Evolutionary conservation across 2,888 invertebrate species (phyloP).

Genomic region (Ditula angustiorana): DNA sequence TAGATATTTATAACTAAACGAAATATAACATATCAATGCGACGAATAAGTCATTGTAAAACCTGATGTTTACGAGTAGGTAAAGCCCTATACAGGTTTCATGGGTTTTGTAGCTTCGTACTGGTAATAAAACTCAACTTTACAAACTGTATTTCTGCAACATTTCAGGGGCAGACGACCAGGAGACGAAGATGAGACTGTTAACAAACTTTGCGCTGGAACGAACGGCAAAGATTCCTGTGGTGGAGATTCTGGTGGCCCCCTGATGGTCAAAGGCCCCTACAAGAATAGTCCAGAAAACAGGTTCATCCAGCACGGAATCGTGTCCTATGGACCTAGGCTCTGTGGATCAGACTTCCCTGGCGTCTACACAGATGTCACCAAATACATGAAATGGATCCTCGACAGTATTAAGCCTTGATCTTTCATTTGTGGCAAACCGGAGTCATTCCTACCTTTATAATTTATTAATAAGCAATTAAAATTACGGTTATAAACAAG

Average conservation of each 20-base stretch:
- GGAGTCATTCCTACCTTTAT: neutral
- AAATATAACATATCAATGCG: no score
- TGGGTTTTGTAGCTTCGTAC: no score
- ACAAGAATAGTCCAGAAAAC: neutral
- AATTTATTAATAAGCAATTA: no score
- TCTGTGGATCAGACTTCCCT: constrained; percentile 61
- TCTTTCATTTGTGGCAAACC: neutral
- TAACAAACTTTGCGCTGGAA: constrained; percentile 57
- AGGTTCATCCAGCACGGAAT: constrained; percentile 52
- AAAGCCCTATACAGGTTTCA: no score
- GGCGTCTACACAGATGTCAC: constrained; percentile 72
- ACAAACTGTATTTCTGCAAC: neutral
- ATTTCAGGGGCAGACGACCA: neutral
- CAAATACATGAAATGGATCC: constrained; percentile 69
- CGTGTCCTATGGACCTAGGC: constrained; percentile 47
- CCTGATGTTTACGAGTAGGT: no score
- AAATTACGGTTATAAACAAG: no score
- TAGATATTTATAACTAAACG: no score
- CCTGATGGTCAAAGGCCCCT: constrained; percentile 62
- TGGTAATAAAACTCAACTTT: no score
- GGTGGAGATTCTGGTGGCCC: constrained; percentile 89
- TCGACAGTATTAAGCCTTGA: constrained; percentile 48
- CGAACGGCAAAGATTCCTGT: constrained; percentile 84
- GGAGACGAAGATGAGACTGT: neutral
- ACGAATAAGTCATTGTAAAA: no score